Evolutionary conservation across 2,888 invertebrate genomes (phyloP), one percentile per base, ranked within the genome.

Genomic region (Esperia sulphurella): DNA sequence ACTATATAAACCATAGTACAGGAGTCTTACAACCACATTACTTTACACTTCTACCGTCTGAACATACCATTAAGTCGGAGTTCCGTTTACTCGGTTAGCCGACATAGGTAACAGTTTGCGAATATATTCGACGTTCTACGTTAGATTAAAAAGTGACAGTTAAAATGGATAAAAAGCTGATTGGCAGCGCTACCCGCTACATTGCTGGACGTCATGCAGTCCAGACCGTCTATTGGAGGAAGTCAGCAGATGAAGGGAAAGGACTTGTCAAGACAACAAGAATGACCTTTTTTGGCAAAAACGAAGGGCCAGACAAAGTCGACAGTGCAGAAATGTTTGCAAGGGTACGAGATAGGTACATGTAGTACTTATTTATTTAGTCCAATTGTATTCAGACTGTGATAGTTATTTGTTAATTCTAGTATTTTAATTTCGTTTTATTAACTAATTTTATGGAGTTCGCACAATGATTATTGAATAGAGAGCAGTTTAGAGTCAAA

Each of bases 171-270:
- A 92, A 91, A 62, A 79, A 81, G 45, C 75, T 95, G 71, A 92
- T 95, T 54, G 93, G 94, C 61, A 91, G 93, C 57, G 92, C 94
- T 38, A 93, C 94, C 14, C 92, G 95, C 50, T 94, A 93, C 74
- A 93, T 95, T 57, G 93, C 93, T 43, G 94, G 94, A 43, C 91
- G 94, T 52, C 93, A 94, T 65, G 94, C 94, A 0, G 91, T 94
- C 14, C 94, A 95, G 69, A 95, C 94, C 0, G 93, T 95, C 0
- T 95, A 95, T 66, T 95, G 95, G 95, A 89, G 94, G 63, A 90
- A 92, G 40, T 77, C 85, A 0, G 84, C 90, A 5, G 86, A 81
- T 35, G 74, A 72, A 29, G 82, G 79, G 55, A 90, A 88, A 31
- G 90, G 89, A 8, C 81, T 92, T 49, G 64, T 91, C 46, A 92